Base-by-base conservation (phyloP, 2,113 vertebrate species). In the Pyxicephalus adspersus region DNA sequence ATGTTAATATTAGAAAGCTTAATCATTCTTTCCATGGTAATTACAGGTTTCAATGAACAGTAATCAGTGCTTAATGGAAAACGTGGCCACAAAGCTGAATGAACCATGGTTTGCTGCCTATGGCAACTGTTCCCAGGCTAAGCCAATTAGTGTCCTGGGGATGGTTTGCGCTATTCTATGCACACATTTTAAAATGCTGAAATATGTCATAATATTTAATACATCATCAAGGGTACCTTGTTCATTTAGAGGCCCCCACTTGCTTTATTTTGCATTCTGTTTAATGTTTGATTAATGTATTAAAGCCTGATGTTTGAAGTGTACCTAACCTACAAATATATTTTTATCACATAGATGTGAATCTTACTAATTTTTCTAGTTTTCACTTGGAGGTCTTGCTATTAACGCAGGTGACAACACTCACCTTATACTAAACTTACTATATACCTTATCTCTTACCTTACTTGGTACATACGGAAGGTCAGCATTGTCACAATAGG, bases 251-350 rank as follows among this genome's bases (percentile, higher is more conserved):
- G 68, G 76, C 76, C 76, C 76, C 67, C 76, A 79, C 64, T 68
- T 64, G 28, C 64, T 79, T 60, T 79, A 64, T 79, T 79, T 68
- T 68, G 63, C 64, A 66, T 67, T 57, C 50, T 11, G 6, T 68
- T 31, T 54, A 68, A 68, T 79, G 67, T 79, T 64, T 79, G 64
- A 79, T 58, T n/a, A n/a, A n/a, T n/a, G n/a, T n/a, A n/a, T n/a
- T n/a, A n/a, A n/a, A n/a, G n/a, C n/a, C n/a, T n/a, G n/a, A n/a
- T n/a, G n/a, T n/a, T n/a, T n/a, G n/a, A n/a, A n/a, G n/a, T n/a
- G n/a, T n/a, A n/a, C n/a, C n/a, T n/a, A n/a, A n/a, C n/a, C n/a
- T n/a, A n/a, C n/a, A n/a, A n/a, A n/a, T n/a, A n/a, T n/a, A n/a
- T n/a, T n/a, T n/a, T n/a, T n/a, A n/a, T n/a, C n/a, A n/a, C n/a